Evolutionary conservation across 1,140 invertebrate species (phyloP).

Genomic region (Capitella teleta): DNA sequence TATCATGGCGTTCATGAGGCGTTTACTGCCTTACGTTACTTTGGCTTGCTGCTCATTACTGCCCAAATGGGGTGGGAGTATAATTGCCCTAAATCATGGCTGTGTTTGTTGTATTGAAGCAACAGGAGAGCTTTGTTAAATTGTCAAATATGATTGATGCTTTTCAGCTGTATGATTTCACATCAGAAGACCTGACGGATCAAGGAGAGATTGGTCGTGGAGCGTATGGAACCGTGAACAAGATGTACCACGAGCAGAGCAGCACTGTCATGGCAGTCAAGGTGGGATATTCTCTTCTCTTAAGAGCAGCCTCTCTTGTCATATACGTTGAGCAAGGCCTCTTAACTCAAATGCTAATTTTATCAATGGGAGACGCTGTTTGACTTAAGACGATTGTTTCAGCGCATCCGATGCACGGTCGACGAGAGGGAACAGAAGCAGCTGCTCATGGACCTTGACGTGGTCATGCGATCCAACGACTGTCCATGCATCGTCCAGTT

Average conservation of each 20-base stretch:
- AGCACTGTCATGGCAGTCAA: constrained; percentile 81
- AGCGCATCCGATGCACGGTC: constrained; percentile 66
- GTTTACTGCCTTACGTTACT: no score
- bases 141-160: no score
- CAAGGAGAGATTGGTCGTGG: constrained; percentile 87
- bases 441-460: constrained; percentile 90
- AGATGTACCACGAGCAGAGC: constrained; percentile 86
- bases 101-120: no score
- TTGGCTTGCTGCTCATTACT: no score
- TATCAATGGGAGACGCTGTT: background rate
- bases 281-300: no score
- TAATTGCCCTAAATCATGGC: no score
- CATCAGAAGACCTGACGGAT: constrained; percentile 73
- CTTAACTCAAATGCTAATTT: no score
- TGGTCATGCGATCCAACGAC: constrained; percentile 93
- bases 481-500: constrained; percentile 95
- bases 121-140: no score
- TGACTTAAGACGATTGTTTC: background rate
- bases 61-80: no score
- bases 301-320: no score
- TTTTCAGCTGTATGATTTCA: constrained; percentile 36
- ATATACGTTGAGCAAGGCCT: no score
- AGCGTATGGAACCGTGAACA: constrained; percentile 91
- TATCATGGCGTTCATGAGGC: no score
- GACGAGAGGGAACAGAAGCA: constrained; percentile 92